phyloP scores from a whole-genome alignment of 2,797 vertebrate species.

The Podargus strigoides region DNA sequence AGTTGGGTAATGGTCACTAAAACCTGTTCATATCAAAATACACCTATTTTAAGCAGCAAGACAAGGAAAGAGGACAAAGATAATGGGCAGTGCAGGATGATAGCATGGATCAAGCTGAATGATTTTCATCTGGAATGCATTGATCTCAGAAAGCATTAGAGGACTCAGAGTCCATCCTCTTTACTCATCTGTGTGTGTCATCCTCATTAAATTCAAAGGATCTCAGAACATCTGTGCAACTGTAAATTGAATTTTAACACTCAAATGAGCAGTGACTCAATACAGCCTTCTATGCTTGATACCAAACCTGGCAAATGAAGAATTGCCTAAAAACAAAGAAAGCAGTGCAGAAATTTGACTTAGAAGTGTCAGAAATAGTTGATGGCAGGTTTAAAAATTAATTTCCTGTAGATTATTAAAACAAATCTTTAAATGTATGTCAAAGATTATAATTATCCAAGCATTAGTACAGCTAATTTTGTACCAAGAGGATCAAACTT shows the following conservation, averaged over 20 bases:
- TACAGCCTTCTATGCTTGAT: neutral
- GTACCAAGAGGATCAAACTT: neutral
- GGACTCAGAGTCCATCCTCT: constrained; percentile 47
- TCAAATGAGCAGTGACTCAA: constrained; percentile 50
- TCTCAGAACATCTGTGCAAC: constrained; percentile 50
- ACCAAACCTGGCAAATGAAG: neutral
- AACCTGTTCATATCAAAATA: neutral
- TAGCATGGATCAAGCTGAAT: neutral
- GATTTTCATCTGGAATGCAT: constrained; percentile 63
- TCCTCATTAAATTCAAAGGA: constrained; percentile 67
- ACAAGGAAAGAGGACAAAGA: constrained; percentile 28
- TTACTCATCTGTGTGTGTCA: constrained; percentile 57
- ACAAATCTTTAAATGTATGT: constrained; percentile 25
- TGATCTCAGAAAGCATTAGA: constrained; percentile 67
- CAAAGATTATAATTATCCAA: constrained; percentile 9
- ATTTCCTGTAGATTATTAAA: constrained; percentile 19
- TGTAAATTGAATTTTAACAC: constrained; percentile 64
- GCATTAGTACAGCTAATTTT: constrained; percentile 23
- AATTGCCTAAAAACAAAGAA: constrained; percentile 5
- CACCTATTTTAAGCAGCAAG: constrained; percentile 18
- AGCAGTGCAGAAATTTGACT: neutral
- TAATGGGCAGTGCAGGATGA: constrained; percentile 34
- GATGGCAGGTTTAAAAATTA: neutral
- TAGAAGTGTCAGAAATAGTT: neutral
- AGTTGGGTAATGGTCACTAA: constrained; percentile 25